Evolutionary conservation across 2,797 vertebrate genomes (phyloP), one percentile per base, ranked within the genome.

Genomic region (Helarctos malayanus): DNA sequence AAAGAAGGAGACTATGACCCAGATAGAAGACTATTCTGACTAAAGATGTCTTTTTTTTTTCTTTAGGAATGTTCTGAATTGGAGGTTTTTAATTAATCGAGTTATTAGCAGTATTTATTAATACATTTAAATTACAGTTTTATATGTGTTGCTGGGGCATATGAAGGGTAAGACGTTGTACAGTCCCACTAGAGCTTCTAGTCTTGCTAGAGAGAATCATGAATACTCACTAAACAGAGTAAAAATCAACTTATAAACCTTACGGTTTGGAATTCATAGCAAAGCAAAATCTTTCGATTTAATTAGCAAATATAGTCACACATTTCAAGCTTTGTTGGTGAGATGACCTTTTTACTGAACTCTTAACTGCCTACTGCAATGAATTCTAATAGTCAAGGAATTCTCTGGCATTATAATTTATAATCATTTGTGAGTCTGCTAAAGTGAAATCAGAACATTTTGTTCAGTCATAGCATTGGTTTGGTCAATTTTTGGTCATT

Each of bases 21-120:
- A 92, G 76, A 49, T 54, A 59, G 57, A 88, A 75, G 81, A 63
- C 54, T 23, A 59, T 79, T 11, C 15, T 78, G 87, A 56, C 38
- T 56, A 79, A 96, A 88, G 27, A 95, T 9, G 1, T 68, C 27
- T 93, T 41, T 29, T 61, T 47, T 71, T 73, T 68, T 57, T 13
- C 35, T 75, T 89, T 71, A 69, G 32, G 68, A 47, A 54, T 93
- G 89, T 91, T 96, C 49, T 91, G 71, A 82, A 92, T 93, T 94
- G 92, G 56, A 88, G 61, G 38, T 71, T 56, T 41, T 69, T 38
- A 57, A 78, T 86, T 69, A 95, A 85, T 91, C 49, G 93, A 86
- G 14, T 15, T 59, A 65, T 32, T 81, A 29, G 54, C 56, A 54
- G 4, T 47, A 45, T 19, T 83, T 88, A 65, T 80, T 68, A 90